Conservation (phyloP, 2,888 invertebrate genomes). For the Ophion ventricosus region DNA sequence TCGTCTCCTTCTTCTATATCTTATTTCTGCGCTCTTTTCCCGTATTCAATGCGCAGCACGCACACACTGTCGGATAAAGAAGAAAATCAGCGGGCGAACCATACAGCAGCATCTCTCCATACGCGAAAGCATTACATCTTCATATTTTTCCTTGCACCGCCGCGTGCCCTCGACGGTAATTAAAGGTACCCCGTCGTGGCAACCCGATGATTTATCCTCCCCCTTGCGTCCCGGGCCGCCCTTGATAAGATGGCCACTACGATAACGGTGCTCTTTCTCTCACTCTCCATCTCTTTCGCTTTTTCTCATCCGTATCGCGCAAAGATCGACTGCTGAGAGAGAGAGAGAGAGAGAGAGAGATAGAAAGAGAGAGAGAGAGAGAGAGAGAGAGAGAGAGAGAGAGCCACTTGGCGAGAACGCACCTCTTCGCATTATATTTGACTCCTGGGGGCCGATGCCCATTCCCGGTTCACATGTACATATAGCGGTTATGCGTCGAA, state of each 20-base stretch:
- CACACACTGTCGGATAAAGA: slow-evolving; percentile 57
- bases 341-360: slow-evolving; percentile 49
- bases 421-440: slow-evolving; percentile 60
- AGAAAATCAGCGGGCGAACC: slow-evolving; percentile 68
- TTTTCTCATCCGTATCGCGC: slow-evolving; percentile 56
- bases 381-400: slow-evolving; percentile 49
- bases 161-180: slow-evolving; percentile 74
- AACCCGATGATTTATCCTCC: slow-evolving; percentile 78
- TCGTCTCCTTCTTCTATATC: slow-evolving; percentile 69
- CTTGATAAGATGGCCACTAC: slow-evolving; percentile 78
- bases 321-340: slow-evolving; percentile 63
- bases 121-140: slow-evolving; percentile 79
- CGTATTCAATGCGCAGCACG: slow-evolving; percentile 60
- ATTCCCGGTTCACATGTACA: slow-evolving; percentile 24
- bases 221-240: slow-evolving; percentile 67
- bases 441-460: slow-evolving; percentile 58
- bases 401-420: slow-evolving; percentile 56
- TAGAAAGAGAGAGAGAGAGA: slow-evolving; percentile 50
- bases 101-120: slow-evolving; percentile 70
- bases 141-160: slow-evolving; percentile 76
- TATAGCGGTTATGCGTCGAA: slow-evolving; percentile 43
- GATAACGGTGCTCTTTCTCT: slow-evolving; percentile 60
- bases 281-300: slow-evolving; percentile 39
- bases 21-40: slow-evolving; percentile 68
- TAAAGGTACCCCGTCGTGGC: slow-evolving; percentile 78